Conservation (phyloP, 2,113 vertebrate species). For the Pipra filicauda region DNA sequence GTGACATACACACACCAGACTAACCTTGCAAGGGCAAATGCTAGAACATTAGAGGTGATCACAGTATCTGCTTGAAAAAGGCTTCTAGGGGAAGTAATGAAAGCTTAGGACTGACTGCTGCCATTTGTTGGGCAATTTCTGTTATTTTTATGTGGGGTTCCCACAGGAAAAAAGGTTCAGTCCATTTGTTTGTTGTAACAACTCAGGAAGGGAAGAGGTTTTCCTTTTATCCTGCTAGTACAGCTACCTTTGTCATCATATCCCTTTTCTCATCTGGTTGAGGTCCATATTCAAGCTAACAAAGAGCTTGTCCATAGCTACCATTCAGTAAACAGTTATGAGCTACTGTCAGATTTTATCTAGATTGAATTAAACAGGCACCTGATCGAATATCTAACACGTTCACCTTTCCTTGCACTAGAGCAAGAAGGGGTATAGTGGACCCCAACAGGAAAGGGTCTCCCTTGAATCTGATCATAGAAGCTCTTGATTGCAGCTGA, state of each 20-base stretch:
- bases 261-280: slow-evolving; percentile 25
- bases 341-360: neutral
- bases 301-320: neutral
- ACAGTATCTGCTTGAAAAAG: neutral
- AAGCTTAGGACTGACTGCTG: neutral
- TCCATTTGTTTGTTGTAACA: slow-evolving; percentile 23
- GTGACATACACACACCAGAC: neutral
- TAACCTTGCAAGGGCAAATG: neutral
- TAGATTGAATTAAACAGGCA: neutral
- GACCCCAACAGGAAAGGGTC: neutral
- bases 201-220: slow-evolving; percentile 42
- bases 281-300: neutral
- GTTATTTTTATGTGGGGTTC: neutral
- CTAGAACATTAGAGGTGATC: neutral
- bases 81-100: neutral
- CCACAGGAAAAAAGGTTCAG: neutral
- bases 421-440: neutral
- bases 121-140: neutral
- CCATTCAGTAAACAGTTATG: neutral
- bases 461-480: neutral
- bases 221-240: slow-evolving; percentile 34
- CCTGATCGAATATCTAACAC: neutral
- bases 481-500: neutral
- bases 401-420: neutral
- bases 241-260: slow-evolving; percentile 18